Evolutionary conservation across 2,797 vertebrate species (phyloP).

Genomic region (Protosalanx chinensis): DNA sequence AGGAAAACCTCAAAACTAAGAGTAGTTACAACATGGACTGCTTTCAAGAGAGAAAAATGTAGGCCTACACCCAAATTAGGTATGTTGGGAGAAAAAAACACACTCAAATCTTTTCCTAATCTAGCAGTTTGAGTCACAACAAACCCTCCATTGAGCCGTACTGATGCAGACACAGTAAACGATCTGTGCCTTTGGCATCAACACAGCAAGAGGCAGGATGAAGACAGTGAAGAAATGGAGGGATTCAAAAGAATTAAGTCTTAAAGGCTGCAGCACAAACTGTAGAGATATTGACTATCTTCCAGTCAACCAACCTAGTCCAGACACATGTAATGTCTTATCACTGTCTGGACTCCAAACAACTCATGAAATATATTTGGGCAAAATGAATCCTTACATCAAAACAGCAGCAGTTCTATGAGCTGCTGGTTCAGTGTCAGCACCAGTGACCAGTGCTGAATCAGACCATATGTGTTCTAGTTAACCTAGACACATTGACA

Average conservation of each 20-base stretch:
- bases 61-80: slow-evolving; percentile 32
- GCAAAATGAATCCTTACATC: slow-evolving; percentile 26
- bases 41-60: slow-evolving; percentile 46
- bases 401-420: slow-evolving; percentile 16
- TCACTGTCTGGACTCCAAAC: slow-evolving; percentile 27
- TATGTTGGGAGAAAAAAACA: slow-evolving; percentile 23
- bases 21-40: slow-evolving; percentile 36
- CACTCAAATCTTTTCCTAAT: slow-evolving; percentile 22
- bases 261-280: slow-evolving; percentile 16
- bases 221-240: slow-evolving; percentile 9
- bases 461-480: slow-evolving; percentile 66
- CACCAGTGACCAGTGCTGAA: slow-evolving; percentile 40
- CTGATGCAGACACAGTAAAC: slow-evolving; percentile 54
- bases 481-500: slow-evolving; percentile 32
- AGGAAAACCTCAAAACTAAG: slow-evolving; percentile 50
- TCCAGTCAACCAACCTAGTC: not conserved
- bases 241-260: slow-evolving; percentile 31
- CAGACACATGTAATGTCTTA: slow-evolving; percentile 6
- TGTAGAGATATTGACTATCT: not conserved
- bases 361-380: slow-evolving; percentile 4
- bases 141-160: slow-evolving; percentile 61
- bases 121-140: slow-evolving; percentile 50
- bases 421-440: slow-evolving; percentile 11
- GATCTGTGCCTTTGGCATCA: slow-evolving; percentile 29
- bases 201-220: slow-evolving; percentile 27